Evolutionary conservation across 1,140 invertebrate genomes (phyloP), one percentile per base, ranked within the genome.

Genomic region (Limonius californicus): DNA sequence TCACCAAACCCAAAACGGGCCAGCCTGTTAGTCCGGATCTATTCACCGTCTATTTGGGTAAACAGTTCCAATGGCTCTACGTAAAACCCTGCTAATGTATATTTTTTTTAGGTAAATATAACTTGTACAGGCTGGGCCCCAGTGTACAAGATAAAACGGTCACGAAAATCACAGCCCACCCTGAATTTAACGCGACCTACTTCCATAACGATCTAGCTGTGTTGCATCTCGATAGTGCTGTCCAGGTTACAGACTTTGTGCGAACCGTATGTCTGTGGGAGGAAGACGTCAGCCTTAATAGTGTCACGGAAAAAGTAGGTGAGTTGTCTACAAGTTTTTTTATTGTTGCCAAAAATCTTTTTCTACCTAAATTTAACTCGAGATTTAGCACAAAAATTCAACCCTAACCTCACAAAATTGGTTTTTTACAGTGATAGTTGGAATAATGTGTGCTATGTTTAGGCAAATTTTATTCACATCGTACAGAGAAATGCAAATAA

Each of bases 81-180:
- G 12, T 39, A 50, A 23, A 59, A 54, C 7, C n/a, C 7, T 1
- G 57, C 18, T n/a, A 14, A 42, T 58, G 11, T 2, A n/a, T n/a
- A n/a, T 27, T 27, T 27, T 3, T 27, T 27, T 3, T 78, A 47
- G 81, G 81, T 2, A 82, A 82, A 70, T 79, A 81, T 61, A 81
- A 78, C 68, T 63, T 82, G n/a, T 75, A 76, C 57, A 80, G 78
- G 3, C 80, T 79, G 3, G 76, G 77, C 0, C 70, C 65, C 54
- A 66, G 66, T 30, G 64, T 68, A 7, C 72, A 72, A 67, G 64
- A 70, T 14, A 61, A 27, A 27, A 27, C 23, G 3, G 23, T 27
- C 9, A 27, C 3, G n/a, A 39, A 12, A 39, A 39, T 39, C 2
- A 39, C 35, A 2, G 8, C 35, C 7, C 35, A 39, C n/a, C 35